Evolutionary conservation across 1,140 invertebrate species (phyloP), one percentile per base, ranked within the genome.

Genomic region (Pseudachorutes palmiensis): DNA sequence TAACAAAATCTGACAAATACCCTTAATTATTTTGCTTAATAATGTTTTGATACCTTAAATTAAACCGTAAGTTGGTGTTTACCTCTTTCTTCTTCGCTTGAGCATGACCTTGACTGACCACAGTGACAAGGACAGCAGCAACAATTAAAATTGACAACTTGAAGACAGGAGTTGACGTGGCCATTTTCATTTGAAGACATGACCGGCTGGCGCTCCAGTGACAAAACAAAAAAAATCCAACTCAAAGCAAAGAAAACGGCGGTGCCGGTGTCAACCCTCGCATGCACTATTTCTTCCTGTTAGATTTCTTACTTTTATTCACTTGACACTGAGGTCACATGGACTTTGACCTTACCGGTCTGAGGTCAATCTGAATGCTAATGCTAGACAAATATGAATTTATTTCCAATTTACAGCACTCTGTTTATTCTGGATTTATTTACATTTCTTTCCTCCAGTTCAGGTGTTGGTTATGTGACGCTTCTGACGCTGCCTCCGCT

Each of bases 61-160:
- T 22, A 64, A 32, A 57, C 49, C 49, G 49, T 41, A 22, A 51
- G 16, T 5, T 26, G n/a, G 26, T n/a, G 31, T 14, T 64, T 57
- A 64, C 63, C 36, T 51, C 36, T n/a, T 57, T 57, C 45, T 64
- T 64, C 32, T 64, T 64, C 19, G 62, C 14, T 14, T 24, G 31
- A 3, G 26, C 62, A 63, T 63, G 3, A 5, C 51, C 51, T 55
- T 55, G 51, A 55, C 24, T 55, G 24, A 55, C 24, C 9, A 14
- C 9, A 26, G 5, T 14, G 9, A 24, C 51, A 55, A 55, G 51
- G 51, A 55, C 9, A 55, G 24, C 5, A 55, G 12, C 24, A 24
- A 55, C 51, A 26, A 55, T 55, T 55, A 55, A 24, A 14, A 26
- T 14, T 55, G 24, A 5, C 51, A 55, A 55, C 24, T 55, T 55